Evolutionary conservation across 2,888 invertebrate species (phyloP), one percentile per base, ranked within the genome.

Genomic region (Cephus runcator): DNA sequence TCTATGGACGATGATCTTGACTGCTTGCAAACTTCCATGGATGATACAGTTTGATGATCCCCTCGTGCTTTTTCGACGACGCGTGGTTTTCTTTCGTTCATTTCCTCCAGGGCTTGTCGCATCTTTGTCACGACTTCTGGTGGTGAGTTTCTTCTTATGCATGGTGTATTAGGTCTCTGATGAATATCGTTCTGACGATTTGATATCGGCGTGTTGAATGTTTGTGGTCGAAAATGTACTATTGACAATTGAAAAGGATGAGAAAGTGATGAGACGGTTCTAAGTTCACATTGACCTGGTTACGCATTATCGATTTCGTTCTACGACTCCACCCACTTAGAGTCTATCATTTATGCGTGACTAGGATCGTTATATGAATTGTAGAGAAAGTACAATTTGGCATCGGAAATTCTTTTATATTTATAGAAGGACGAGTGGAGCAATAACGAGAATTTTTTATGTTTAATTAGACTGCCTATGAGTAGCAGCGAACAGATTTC

Each of bases 161-260:
- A 84, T 6, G 88, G 89, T 2, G 87, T 84, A 80, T 89, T 87
- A 74, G 89, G 89, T 78, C 89, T 84, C 76, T 88, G 89, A 56
- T 87, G 88, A 34, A 86, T 79, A n/a, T 86, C 84, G 73, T 86
- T 83, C 74, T 82, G 82, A 23, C 83, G 83, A 11, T 76, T 80
- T 77, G 79, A 77, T 73, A 81, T 11, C 56, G 84, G 79, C 40
- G 81, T 73, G 69, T 81, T 81, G 75, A 87, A 85, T n/a, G 83
- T 82, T 74, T 81, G 88, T 71, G 85, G 84, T 77, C 86, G 86
- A 34, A 87, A 85, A 76, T 86, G 84, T 77, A 85, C 87, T 88
- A 78, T 34, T 68, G 40, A 80, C 74, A 78, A 76, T 76, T 75
- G 81, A 79, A 23, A 56, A 23, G 23, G 23, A 56, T 56, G 56